Evolutionary conservation across 1,140 invertebrate genomes (phyloP).

Genomic region (Eriosoma lanigerum): DNA sequence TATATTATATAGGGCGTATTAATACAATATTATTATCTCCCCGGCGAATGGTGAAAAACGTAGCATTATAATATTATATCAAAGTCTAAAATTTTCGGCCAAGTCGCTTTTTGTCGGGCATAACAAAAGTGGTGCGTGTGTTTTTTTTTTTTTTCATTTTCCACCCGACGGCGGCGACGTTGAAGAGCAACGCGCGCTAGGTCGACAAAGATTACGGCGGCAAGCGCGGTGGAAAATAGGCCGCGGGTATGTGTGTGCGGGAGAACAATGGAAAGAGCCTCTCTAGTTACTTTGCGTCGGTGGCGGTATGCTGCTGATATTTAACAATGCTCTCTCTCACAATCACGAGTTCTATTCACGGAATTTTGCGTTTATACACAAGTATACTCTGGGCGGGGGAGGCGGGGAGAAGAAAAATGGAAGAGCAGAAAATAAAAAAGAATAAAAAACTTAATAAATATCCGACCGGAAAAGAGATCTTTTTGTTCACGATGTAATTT

Average conservation of each 20-base stretch:
- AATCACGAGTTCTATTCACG: constrained; percentile 44
- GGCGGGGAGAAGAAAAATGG: constrained; percentile 31
- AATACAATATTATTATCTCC: too few relatives aligned
- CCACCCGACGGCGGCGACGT: too few relatives aligned
- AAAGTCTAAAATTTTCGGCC: not conserved
- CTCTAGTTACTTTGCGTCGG: constrained; percentile 34
- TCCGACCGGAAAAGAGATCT: constrained; percentile 37
- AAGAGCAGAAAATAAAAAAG: not conserved
- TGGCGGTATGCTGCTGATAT: not conserved
- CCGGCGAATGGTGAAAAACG: too few relatives aligned
- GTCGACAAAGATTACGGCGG: not conserved
- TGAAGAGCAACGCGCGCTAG: not conserved
- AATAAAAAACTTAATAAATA: constrained; percentile 51
- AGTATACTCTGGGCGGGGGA: not conserved
- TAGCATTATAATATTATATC: not conserved
- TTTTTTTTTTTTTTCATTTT: too few relatives aligned
- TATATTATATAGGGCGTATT: too few relatives aligned
- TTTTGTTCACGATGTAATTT: constrained; percentile 30
- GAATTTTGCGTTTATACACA: constrained; percentile 1
- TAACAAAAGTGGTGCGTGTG: too few relatives aligned
- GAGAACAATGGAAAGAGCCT: constrained; percentile 39
- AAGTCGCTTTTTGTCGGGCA: too few relatives aligned
- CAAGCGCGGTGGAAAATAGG: not conserved
- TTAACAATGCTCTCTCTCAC: constrained; percentile 44
- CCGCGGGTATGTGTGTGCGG: not conserved